Conservation (phyloP, 2,888 invertebrate genomes). For the Melinaea menophilus region DNA sequence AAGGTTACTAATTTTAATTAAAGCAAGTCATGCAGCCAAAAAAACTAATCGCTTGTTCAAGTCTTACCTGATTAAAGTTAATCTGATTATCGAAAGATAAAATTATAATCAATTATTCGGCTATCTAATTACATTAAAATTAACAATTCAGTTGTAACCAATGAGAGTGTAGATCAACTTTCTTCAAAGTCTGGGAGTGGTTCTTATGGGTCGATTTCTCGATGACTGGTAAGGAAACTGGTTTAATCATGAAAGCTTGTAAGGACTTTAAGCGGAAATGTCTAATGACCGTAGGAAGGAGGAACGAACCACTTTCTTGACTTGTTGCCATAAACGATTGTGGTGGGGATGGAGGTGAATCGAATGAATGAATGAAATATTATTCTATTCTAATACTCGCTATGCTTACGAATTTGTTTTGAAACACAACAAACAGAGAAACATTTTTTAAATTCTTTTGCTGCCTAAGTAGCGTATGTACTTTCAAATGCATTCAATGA, state of each 20-base stretch:
- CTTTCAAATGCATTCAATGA: too few relatives aligned
- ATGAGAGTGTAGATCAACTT: constrained; percentile 35
- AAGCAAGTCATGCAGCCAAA: too few relatives aligned
- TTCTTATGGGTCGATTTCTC: constrained; percentile 61
- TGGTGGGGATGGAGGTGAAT: background rate
- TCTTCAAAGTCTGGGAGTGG: constrained; percentile 41
- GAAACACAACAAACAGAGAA: too few relatives aligned
- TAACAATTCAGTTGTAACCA: constrained; percentile 24
- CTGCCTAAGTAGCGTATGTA: too few relatives aligned
- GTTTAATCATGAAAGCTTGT: constrained; percentile 53
- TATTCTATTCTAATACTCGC: background rate
- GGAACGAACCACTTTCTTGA: constrained; percentile 58
- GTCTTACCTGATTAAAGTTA: background rate
- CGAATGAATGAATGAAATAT: background rate
- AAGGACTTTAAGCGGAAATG: constrained; percentile 48
- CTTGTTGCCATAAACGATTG: constrained; percentile 38
- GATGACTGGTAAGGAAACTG: constrained; percentile 61
- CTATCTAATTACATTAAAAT: constrained; percentile 2
- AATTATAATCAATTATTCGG: background rate
- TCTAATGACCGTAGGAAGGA: constrained; percentile 53
- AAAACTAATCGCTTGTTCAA: background rate
- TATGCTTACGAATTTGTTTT: background rate
- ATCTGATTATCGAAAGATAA: background rate
- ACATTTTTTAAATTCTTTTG: too few relatives aligned
- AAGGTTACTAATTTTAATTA: background rate